Evolutionary conservation across 2,797 vertebrate genomes (phyloP).

Genomic region (Bovichtus variegatus): DNA sequence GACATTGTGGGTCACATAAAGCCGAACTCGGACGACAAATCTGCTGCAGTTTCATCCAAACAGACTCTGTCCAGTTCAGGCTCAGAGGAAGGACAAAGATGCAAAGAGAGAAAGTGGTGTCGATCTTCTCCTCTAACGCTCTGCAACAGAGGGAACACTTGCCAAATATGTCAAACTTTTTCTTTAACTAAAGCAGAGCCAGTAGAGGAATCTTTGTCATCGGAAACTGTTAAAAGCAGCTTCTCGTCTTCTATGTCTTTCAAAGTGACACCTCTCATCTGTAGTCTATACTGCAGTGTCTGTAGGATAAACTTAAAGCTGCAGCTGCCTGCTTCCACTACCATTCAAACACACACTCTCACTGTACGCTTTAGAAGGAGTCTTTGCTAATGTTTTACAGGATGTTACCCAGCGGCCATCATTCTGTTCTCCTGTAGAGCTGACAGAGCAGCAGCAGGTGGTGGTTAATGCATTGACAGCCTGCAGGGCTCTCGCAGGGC

Average conservation of each 20-base stretch:
- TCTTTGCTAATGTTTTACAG: conserved; percentile 56
- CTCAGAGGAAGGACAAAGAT: not conserved
- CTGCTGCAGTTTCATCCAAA: not conserved
- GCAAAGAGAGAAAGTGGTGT: too few relatives aligned
- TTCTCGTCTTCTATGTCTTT: too few relatives aligned
- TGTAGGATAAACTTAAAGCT: not conserved
- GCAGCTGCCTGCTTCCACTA: not conserved
- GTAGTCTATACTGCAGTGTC: too few relatives aligned
- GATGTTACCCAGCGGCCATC: not conserved
- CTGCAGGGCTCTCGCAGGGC: too few relatives aligned
- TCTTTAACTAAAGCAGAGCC: not conserved
- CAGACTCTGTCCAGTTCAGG: not conserved
- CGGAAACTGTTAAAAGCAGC: too few relatives aligned
- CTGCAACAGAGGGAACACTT: too few relatives aligned
- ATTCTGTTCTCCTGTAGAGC: not conserved
- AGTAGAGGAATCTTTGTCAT: not conserved
- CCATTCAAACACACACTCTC: conserved; percentile 26
- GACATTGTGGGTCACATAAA: not conserved
- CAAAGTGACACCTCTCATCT: too few relatives aligned
- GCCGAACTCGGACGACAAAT: not conserved
- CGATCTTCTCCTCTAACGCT: too few relatives aligned
- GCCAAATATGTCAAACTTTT: too few relatives aligned
- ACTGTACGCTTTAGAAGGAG: not conserved
- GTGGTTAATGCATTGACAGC: too few relatives aligned
- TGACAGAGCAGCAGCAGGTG: conserved; percentile 46